Base-by-base conservation (phyloP, 1,140 invertebrate species). In the Drosophila parvula region DNA sequence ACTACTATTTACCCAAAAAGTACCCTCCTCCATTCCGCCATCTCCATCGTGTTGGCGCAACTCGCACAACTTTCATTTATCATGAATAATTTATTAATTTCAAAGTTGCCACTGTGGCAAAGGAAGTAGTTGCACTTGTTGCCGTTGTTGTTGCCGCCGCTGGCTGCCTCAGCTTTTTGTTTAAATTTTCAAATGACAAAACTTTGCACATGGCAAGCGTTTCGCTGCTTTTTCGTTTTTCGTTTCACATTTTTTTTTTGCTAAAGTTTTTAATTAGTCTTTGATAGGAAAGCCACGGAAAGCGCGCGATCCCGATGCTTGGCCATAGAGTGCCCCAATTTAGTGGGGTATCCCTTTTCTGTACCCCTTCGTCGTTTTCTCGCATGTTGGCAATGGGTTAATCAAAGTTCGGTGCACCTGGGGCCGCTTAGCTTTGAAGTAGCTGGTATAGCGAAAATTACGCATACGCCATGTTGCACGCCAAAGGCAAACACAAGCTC, bases 261-360 rank as follows among this genome's bases (percentile, higher is more conserved):
- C 69, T 44, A 89, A 88, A 88, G 84, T 88, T 88, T 88, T 88
- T 88, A 88, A 88, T 88, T 89, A 88, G 84, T 88, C 80, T 89
- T 84, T 89, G 84, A 88, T 89, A 84, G 84, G 77, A 88, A 89
- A 88, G 73, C 80, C 74, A 88, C 76, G 60, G 32, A 43, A 53
- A 47, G 16, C 22, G 11, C 14, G 41, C 43, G 27, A 50, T 74
- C 43, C 22, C 32, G 34, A 74, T 40, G 43, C 47, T 44, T 28
- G 11, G 7, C 38, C 18, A 57, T 51, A 55, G 10, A 34, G 44
- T 69, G 56, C 68, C 30, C 47, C 38, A 79, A 65, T 68, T 84
- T 64, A 61, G 59, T 47, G 61, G 58, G 75, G 62, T 78, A 30
- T 34, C 16, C 18, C 30, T 70, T 56, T 38, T 60, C 47, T 22